Conservation (phyloP, 2,797 vertebrate species). For the Scolopax bukidnonensis region DNA sequence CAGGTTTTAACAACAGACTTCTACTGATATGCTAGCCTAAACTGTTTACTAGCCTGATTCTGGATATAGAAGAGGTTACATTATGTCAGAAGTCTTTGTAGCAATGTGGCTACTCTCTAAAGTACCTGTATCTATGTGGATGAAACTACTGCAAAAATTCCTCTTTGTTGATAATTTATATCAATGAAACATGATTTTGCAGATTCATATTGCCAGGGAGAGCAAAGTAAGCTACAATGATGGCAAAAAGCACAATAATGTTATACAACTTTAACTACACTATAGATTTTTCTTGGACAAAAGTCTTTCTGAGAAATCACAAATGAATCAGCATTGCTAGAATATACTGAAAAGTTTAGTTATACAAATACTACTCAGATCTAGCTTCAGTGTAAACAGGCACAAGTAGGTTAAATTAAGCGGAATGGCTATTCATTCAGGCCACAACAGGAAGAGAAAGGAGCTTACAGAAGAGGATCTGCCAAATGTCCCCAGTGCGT, state of each 20-base stretch:
- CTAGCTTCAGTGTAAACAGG: background rate
- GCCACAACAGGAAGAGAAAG: conserved; percentile 34
- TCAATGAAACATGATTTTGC: background rate
- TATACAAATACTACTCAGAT: background rate
- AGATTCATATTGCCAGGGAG: background rate
- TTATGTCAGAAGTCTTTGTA: background rate
- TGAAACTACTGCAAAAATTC: background rate
- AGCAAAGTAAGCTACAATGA: background rate
- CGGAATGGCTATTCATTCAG: conserved; percentile 39
- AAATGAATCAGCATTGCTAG: background rate
- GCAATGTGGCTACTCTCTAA: background rate
- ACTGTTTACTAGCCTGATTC: conserved; percentile 3
- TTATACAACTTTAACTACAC: background rate
- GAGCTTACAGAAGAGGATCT: conserved; percentile 4
- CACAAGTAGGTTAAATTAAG: conserved; percentile 43
- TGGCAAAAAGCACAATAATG: background rate
- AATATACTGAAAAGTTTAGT: background rate
- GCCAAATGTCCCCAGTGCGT: background rate
- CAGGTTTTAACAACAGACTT: conserved; percentile 44
- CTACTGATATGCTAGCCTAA: background rate
- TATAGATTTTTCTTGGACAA: background rate
- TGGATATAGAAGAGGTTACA: background rate
- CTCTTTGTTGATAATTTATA: background rate
- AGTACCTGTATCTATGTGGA: background rate
- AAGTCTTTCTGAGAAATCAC: background rate